Base-by-base conservation (phyloP, 2,888 invertebrate species). In the Thumatha senex region DNA sequence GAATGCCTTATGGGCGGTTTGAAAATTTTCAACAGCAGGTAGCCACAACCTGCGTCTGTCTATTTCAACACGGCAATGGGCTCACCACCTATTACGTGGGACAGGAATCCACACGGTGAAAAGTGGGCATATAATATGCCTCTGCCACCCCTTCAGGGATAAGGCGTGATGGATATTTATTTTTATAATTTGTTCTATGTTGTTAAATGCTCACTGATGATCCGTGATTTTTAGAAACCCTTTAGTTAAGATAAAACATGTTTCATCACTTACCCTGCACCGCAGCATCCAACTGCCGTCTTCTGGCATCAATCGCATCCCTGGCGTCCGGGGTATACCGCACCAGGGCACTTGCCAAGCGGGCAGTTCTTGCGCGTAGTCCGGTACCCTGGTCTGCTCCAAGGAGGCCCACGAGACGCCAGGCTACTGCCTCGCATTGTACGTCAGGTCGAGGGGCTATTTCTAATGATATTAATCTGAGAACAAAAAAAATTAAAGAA, bases 351-450 rank as follows among this genome's bases (percentile, higher is more conserved):
- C 92, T 92, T 0, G 94, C 92, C 30, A 95, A 84, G 51, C 94
- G 89, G 0, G 92, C 82, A 41, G 95, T 94, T 66, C 94, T 91
- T 52, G 94, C 93, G 18, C 94, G 90, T 12, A 95, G 81, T 0
- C 93, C 94, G 0, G 93, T 90, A 53, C 94, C 94, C 67, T 94
- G 88, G 54, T 87, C 86, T 8, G 75, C 80, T 0, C 89, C 91
- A 63, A 98, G 95, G 36, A 97, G 93, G 40, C 95, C 94, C 7
- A 98, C 97, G 74, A 98, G 92, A 56, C 97, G 95, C 96, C 97
- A 97, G 10, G 97, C 93, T 3, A 98, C 95, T 35, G 95, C 93
- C 73, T 98, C 97, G 51, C 96, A 95, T 70, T 94, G 94, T 40
- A 95, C 86, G 56, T 94, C 94, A 0, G 95, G 94, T 2, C 94